These are phyloP conservation scores for Alca torda DNA, from an alignment of 2,797 vertebrate genomes.

Conservation along the genomic window DNA sequence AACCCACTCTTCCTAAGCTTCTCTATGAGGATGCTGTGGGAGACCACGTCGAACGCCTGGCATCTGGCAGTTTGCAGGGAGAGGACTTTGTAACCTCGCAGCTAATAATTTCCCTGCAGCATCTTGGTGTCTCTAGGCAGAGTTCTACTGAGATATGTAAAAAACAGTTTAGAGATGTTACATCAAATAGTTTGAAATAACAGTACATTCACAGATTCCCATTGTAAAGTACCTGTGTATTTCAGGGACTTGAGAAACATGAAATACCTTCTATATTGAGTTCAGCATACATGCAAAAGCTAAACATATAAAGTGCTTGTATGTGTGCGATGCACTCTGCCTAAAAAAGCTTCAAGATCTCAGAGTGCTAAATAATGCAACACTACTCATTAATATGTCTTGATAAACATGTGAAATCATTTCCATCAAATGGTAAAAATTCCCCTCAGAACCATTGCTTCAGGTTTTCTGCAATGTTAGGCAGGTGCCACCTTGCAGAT, in stretches of 20 bases:
- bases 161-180: background rate
- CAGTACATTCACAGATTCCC: background rate
- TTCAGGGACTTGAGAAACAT: background rate
- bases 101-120: background rate
- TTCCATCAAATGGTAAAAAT: background rate
- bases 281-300: background rate
- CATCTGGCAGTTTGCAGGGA: background rate
- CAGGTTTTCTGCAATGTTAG: background rate
- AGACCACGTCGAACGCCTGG: too few species aligned
- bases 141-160: background rate
- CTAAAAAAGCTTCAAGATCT: background rate
- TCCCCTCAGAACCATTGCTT: background rate
- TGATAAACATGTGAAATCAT: background rate
- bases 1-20: too few species aligned
- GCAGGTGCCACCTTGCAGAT: background rate
- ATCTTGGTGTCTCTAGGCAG: background rate
- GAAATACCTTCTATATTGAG: background rate
- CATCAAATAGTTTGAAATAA: background rate
- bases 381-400: background rate
- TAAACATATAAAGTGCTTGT: background rate
- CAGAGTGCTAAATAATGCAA: background rate
- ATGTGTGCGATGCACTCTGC: rapidly evolving
- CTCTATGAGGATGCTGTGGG: too few species aligned
- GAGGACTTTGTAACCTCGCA: background rate
- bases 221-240: background rate